A percentile compares a stretch with the other conserved stretches of the same genome.
phyloP scores from a whole-genome alignment of 2,888 invertebrate species.

The Silvanus unidentatus region DNA sequence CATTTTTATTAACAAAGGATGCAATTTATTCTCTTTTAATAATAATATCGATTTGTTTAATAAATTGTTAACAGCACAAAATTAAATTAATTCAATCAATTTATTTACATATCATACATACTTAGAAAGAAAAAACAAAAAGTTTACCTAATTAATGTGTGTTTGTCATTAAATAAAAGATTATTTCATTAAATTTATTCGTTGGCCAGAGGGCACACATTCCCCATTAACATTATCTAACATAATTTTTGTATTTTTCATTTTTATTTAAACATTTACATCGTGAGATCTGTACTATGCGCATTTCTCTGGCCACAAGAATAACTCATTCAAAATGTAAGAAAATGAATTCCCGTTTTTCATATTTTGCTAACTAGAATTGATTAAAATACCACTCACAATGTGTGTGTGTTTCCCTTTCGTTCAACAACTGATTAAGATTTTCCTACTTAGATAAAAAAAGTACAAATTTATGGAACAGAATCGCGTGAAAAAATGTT shows the following conservation, averaged over 20 bases:
- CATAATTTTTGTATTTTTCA: no score
- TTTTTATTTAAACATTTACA: no score
- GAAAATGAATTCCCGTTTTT: neutral
- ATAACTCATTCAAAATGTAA: no score
- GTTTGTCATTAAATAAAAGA: no score
- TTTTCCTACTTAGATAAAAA: no score
- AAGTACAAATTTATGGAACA: slow-evolving; percentile 12
- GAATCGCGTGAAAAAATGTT: slow-evolving; percentile 10
- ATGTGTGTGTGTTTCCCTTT: neutral
- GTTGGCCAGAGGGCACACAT: no score
- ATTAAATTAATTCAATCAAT: neutral
- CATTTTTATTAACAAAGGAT: slow-evolving; percentile 26
- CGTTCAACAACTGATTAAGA: neutral
- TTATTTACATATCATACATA: slow-evolving; percentile 31
- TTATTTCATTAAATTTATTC: no score
- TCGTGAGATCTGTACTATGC: no score
- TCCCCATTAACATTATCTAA: no score
- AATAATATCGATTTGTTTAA: slow-evolving; percentile 8
- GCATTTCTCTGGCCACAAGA: no score
- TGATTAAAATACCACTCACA: slow-evolving; percentile 4
- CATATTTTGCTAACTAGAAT: neutral
- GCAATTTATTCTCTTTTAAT: slow-evolving; percentile 27
- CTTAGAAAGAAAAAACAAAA: no score
- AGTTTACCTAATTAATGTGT: no score
- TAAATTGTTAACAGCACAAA: neutral